A percentile compares a stretch with the other conserved stretches of the same genome.
phyloP scores from a whole-genome alignment of 2,888 invertebrate species.

The Pristionchus entomophagus region DNA sequence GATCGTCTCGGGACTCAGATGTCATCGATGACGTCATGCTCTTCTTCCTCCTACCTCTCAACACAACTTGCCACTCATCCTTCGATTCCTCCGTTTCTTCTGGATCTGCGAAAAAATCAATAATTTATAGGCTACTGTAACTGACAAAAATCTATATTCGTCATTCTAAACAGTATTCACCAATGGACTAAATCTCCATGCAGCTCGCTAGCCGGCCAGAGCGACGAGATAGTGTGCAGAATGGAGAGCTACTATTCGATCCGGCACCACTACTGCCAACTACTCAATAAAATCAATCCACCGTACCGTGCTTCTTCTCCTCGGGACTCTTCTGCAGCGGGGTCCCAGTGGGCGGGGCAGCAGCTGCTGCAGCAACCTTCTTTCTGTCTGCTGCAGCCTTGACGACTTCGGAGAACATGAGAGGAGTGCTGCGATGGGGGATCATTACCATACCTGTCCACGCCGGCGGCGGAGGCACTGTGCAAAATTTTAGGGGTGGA shows the following conservation, averaged over 20 bases:
- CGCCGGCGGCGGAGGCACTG: too few relatives aligned
- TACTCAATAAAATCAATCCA: background rate
- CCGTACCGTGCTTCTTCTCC: slow-evolving; percentile 36
- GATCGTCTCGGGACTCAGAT: slow-evolving; percentile 52
- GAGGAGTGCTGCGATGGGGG: slow-evolving; percentile 30
- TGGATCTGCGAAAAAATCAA: background rate
- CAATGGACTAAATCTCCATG: too few relatives aligned
- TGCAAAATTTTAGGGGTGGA: too few relatives aligned
- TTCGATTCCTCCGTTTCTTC: slow-evolving; percentile 13
- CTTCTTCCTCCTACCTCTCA: slow-evolving; percentile 55
- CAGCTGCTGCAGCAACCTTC: background rate
- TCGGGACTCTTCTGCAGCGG: slow-evolving; percentile 3
- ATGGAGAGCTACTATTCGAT: too few relatives aligned
- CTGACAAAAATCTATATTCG: background rate
- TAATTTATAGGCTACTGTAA: background rate
- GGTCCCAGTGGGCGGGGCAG: background rate
- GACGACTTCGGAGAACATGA: slow-evolving; percentile 47
- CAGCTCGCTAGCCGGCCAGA: too few relatives aligned
- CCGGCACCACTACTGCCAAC: too few relatives aligned
- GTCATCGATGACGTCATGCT: slow-evolving; percentile 59
- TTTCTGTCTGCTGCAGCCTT: slow-evolving; percentile 36
- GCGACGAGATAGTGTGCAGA: too few relatives aligned
- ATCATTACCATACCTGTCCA: too few relatives aligned
- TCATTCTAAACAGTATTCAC: background rate
- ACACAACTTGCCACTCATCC: slow-evolving; percentile 49